Percentiles rank a stretch among this genome's conserved stretches.
phyloP scores from a whole-genome alignment of 64 coral and sea anemone species.

The Montipora foliosa region DNA sequence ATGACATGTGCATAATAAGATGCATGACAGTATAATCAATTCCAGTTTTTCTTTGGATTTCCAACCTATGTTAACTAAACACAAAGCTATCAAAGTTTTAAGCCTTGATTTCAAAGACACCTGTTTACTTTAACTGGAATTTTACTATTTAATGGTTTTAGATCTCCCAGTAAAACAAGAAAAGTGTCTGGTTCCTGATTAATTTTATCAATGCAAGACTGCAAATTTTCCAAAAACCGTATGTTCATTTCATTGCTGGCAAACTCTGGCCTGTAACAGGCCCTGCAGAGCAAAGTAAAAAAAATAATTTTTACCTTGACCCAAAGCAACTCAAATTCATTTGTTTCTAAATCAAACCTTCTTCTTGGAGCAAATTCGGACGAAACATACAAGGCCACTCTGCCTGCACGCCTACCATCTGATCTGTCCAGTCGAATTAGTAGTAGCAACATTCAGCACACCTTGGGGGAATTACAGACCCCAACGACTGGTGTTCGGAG shows the following conservation, averaged over 20 bases:
- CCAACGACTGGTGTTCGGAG: too few species aligned
- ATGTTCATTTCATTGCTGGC: conserved; percentile 9
- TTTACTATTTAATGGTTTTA: background rate
- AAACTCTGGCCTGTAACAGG: background rate
- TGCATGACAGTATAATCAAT: too few species aligned
- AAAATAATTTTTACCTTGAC: conserved; percentile 13
- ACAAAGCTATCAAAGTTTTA: too few species aligned
- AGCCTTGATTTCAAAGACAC: too few species aligned
- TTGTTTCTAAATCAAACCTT: conserved; percentile 22
- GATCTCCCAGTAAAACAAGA: conserved; percentile 43
- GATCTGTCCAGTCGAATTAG: background rate
- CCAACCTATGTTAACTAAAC: too few species aligned
- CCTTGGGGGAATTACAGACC: too few species aligned
- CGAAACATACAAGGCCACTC: background rate
- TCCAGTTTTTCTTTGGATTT: too few species aligned
- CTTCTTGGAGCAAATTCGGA: conserved; percentile 8
- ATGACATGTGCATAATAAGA: too few species aligned
- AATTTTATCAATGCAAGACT: background rate
- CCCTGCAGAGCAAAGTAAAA: background rate
- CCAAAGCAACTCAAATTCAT: conserved; percentile 56
- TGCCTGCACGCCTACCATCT: background rate
- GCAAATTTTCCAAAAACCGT: conserved; percentile 39
- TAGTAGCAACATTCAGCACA: too few species aligned
- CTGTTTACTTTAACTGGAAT: too few species aligned
- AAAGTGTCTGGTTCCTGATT: background rate